phyloP scores from a whole-genome alignment of 1,140 invertebrate species.

The Venustaconcha ellipsiformis region DNA sequence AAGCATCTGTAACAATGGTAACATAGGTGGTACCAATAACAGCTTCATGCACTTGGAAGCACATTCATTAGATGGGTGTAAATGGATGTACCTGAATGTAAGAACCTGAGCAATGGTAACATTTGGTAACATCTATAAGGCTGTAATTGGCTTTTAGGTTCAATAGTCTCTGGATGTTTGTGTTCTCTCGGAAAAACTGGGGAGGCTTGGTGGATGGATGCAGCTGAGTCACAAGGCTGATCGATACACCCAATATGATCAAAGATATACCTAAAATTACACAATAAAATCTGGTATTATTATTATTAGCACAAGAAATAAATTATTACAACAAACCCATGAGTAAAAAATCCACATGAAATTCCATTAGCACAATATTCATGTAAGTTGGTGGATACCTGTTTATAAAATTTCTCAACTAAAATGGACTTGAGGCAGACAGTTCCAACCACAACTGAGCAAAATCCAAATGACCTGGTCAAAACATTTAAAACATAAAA shows the following conservation, averaged over 20 bases:
- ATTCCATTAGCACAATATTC: too few relatives aligned
- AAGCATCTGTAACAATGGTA: too few relatives aligned
- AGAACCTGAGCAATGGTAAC: slow-evolving; percentile 57
- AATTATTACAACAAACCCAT: too few relatives aligned
- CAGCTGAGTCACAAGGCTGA: slow-evolving; percentile 48
- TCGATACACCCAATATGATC: slow-evolving; percentile 40
- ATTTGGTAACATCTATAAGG: slow-evolving; percentile 48
- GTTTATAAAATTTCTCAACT: too few relatives aligned
- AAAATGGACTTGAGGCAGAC: too few relatives aligned
- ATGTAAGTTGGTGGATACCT: too few relatives aligned
- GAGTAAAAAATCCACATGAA: too few relatives aligned
- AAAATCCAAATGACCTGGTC: too few relatives aligned
- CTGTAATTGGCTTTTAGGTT: slow-evolving; percentile 62
- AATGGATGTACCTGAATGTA: slow-evolving; percentile 18
- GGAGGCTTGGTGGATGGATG: slow-evolving; percentile 54
- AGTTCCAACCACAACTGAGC: too few relatives aligned
- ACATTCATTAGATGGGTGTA: slow-evolving; percentile 18
- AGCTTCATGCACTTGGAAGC: not conserved
- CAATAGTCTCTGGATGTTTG: slow-evolving; percentile 58
- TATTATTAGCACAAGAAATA: too few relatives aligned
- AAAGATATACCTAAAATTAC: slow-evolving; percentile 46
- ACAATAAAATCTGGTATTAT: not conserved
- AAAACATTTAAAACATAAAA: too few relatives aligned
- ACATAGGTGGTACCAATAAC: too few relatives aligned
- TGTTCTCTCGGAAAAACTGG: slow-evolving; percentile 55